These are phyloP conservation scores for Brachyrhaphis roseni DNA, from an alignment of 2,797 vertebrate species.

Conservation along the genomic window DNA sequence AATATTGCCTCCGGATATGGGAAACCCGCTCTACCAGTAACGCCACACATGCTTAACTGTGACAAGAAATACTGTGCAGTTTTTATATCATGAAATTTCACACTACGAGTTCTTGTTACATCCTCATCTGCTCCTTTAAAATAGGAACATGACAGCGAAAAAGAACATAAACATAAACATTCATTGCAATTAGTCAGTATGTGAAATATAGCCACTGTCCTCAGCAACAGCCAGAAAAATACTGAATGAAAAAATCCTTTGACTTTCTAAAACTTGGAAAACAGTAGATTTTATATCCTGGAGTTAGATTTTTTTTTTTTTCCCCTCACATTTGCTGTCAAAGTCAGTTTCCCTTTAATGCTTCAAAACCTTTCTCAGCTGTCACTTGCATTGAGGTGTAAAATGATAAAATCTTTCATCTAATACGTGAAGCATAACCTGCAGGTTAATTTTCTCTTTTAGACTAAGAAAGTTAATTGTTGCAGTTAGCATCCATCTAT, in stretches of 20 bases:
- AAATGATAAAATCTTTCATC: background rate
- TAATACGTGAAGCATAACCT: background rate
- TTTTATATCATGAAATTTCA: background rate
- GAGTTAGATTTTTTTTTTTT: background rate
- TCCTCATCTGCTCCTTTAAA: background rate
- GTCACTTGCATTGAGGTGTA: constrained; percentile 1
- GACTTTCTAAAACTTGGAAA: background rate
- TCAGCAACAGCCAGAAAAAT: background rate
- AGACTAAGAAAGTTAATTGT: background rate
- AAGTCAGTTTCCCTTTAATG: background rate
- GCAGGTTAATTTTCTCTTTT: background rate
- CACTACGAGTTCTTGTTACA: background rate
- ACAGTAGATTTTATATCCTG: background rate
- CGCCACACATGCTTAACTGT: background rate
- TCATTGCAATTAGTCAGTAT: background rate
- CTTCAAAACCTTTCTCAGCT: background rate
- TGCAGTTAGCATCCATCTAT: background rate
- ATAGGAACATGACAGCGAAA: background rate
- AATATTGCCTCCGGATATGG: background rate
- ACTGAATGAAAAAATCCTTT: background rate
- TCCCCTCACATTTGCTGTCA: background rate
- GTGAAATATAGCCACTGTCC: background rate
- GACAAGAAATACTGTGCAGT: background rate
- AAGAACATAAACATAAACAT: background rate
- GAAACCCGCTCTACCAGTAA: background rate